Conservation (phyloP, 2,888 invertebrate species). For the Sminthurinus aureus region DNA sequence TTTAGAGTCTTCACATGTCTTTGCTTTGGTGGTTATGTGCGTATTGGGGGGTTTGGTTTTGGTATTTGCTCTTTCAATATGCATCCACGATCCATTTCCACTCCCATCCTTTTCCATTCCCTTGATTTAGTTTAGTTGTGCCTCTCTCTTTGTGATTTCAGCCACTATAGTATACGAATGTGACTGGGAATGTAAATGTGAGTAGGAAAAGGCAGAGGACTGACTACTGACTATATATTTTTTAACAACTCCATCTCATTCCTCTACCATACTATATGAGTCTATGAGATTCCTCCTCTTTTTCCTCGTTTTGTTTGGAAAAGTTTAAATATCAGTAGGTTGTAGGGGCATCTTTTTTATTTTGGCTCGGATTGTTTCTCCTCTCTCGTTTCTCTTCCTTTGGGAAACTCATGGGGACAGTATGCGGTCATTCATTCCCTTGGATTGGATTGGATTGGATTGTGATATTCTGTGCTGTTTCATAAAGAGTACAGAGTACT, state of each 20-base stretch:
- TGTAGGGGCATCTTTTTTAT: too few relatives aligned
- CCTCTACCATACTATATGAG: background rate
- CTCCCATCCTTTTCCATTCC: background rate
- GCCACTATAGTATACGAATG: too few relatives aligned
- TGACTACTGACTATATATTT: background rate
- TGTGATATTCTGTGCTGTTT: too few relatives aligned
- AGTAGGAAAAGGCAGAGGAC: background rate
- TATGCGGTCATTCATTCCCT: background rate
- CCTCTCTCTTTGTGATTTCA: background rate
- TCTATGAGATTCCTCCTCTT: too few relatives aligned
- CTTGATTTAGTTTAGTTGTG: background rate
- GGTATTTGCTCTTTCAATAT: background rate
- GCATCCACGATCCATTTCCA: too few relatives aligned
- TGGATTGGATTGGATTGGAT: too few relatives aligned
- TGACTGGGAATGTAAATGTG: background rate
- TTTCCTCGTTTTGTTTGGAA: background rate
- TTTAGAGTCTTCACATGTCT: background rate
- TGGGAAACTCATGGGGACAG: background rate
- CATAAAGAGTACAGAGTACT: too few relatives aligned
- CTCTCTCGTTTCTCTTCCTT: background rate
- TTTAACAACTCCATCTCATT: background rate
- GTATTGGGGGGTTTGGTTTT: too few relatives aligned
- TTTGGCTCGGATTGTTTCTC: too few relatives aligned
- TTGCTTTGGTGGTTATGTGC: background rate
- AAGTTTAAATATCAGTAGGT: background rate